phyloP scores from a whole-genome alignment of 2,888 invertebrate genomes.

The Ophraella communa region DNA sequence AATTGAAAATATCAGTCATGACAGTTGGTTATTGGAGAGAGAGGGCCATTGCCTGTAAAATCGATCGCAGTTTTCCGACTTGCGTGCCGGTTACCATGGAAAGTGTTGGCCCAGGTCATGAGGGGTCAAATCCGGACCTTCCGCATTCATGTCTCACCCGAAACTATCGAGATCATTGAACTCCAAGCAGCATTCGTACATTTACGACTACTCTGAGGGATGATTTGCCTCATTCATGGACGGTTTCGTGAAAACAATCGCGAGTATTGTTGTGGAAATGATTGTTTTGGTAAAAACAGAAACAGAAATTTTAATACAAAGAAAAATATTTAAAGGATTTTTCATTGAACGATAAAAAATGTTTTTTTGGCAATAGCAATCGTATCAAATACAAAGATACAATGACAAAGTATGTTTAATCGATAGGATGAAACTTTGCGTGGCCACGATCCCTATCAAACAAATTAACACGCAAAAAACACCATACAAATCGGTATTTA shows the following conservation, averaged over 20 bases:
- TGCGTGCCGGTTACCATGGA: constrained; percentile 63
- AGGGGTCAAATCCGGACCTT: constrained; percentile 62
- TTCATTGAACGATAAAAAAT: too few relatives aligned
- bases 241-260: constrained; percentile 5
- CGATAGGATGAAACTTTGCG: too few relatives aligned
- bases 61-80: constrained; percentile 59
- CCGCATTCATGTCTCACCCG: constrained; percentile 52
- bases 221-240: constrained; percentile 22
- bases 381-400: too few relatives aligned
- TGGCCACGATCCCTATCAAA: not conserved
- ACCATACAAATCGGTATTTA: constrained; percentile 1
- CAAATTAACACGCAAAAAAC: not conserved
- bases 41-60: constrained; percentile 46
- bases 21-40: constrained; percentile 29
- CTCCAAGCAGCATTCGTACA: constrained; percentile 27
- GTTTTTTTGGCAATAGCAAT: too few relatives aligned
- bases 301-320: too few relatives aligned
- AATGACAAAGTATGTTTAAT: too few relatives aligned
- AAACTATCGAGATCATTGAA: constrained; percentile 34
- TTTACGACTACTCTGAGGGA: constrained; percentile 27
- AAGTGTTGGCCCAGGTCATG: constrained; percentile 63
- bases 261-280: not conserved
- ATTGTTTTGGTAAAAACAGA: too few relatives aligned
- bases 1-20: constrained; percentile 34
- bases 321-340: too few relatives aligned